Evolutionary conservation across 30 jellyfish, hydroid and myxozoan genomes (phyloP).

Genomic region (Cassiopea andromeda): DNA sequence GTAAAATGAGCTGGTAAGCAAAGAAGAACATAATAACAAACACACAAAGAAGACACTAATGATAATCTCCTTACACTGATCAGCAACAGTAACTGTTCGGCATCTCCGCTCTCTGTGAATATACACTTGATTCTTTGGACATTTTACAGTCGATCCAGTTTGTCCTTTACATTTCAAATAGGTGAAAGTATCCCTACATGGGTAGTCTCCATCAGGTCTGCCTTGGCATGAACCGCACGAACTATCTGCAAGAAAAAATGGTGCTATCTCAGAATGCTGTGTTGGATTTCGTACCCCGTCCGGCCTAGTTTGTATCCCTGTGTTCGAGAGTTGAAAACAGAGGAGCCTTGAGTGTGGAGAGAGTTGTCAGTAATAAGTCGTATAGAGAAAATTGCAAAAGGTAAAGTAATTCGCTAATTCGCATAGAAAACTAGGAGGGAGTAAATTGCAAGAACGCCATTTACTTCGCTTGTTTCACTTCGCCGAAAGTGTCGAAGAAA

Average conservation of each 20-base stretch:
- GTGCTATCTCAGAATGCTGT: no score
- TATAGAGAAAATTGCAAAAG: no score
- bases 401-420: no score
- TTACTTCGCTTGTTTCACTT: no score
- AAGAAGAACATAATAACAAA: background rate
- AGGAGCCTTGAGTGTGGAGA: no score
- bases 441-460: no score
- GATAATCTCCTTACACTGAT: conserved; percentile 18
- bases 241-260: background rate
- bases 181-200: conserved; percentile 75
- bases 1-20: background rate
- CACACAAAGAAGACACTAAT: background rate
- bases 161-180: conserved; percentile 72
- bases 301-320: no score
- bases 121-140: conserved; percentile 75
- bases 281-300: no score
- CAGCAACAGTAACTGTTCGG: conserved; percentile 54
- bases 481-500: no score
- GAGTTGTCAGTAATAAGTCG: no score
- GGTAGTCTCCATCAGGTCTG: conserved; percentile 78
- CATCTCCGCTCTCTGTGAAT: conserved; percentile 66
- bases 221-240: conserved; percentile 63
- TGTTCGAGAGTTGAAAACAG: no score
- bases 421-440: no score
- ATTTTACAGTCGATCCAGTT: conserved; percentile 32